phyloP scores from a whole-genome alignment of 1,140 invertebrate genomes.

The Mesaphorura yosii region DNA sequence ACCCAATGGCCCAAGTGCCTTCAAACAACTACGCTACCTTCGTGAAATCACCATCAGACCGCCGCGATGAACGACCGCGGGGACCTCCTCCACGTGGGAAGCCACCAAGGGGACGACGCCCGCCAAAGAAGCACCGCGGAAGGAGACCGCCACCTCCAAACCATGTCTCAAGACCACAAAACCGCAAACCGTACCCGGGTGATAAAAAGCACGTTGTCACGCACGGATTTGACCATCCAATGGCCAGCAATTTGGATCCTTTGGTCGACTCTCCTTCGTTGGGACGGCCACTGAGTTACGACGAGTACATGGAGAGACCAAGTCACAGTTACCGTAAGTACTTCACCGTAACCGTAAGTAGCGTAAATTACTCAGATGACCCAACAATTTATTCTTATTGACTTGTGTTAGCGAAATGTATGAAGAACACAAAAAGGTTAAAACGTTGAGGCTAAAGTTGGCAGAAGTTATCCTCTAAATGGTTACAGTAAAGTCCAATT shows the following conservation, averaged over 20 bases:
- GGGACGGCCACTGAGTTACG: slow-evolving; percentile 25
- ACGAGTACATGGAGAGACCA: slow-evolving; percentile 31
- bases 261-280: slow-evolving; percentile 23
- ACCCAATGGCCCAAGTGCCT: slow-evolving; percentile 20
- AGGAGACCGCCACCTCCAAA: slow-evolving; percentile 7
- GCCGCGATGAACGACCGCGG: no score
- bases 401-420: no score
- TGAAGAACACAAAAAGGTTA: no score
- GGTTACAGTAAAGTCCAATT: no score
- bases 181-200: background rate
- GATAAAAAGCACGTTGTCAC: background rate
- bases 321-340: slow-evolving; percentile 26
- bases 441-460: no score
- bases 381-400: no score
- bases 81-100: background rate
- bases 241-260: slow-evolving; percentile 23
- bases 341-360: no score
- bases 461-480: no score
- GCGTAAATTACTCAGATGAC: no score
- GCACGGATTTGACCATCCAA: slow-evolving; percentile 23
- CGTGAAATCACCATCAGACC: no score
- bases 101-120: background rate
- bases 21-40: slow-evolving; percentile 4
- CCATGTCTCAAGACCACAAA: background rate
- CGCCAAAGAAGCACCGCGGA: background rate